Evolutionary conservation across 2,113 vertebrate species (phyloP).

Genomic region (Oryzias melastigma): DNA sequence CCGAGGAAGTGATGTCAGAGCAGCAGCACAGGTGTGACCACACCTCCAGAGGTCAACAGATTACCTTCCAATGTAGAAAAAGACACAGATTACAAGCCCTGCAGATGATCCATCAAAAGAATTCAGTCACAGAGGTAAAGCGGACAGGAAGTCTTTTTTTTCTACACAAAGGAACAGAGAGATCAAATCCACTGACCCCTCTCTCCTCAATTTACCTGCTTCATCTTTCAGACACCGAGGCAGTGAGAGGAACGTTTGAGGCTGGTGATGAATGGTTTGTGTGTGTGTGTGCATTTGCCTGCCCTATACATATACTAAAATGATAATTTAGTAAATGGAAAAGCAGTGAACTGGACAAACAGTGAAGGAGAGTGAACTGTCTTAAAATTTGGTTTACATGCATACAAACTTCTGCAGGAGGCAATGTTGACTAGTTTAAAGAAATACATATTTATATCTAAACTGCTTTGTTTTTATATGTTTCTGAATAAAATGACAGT

Average conservation of each 20-base stretch:
- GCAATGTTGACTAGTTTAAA: no score
- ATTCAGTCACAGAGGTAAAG: slow-evolving; percentile 31
- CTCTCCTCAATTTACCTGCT: slow-evolving; percentile 95
- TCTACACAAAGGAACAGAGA: slow-evolving; percentile 87
- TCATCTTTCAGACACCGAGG: slow-evolving; percentile 94
- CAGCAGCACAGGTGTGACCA: slow-evolving; percentile 15
- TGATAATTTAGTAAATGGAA: slow-evolving; percentile 46
- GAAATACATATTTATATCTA: no score
- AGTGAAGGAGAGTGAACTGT: slow-evolving; percentile 20
- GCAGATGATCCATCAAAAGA: slow-evolving; percentile 12
- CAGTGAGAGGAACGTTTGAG: slow-evolving; percentile 95
- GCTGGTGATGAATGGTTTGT: slow-evolving; percentile 96
- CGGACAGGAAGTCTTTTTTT: slow-evolving; percentile 84
- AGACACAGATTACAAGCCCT: slow-evolving; percentile 7
- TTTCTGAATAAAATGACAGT: no score
- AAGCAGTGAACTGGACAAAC: slow-evolving; percentile 80
- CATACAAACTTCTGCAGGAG: no score
- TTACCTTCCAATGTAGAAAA: slow-evolving; percentile 41
- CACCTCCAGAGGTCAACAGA: slow-evolving; percentile 16
- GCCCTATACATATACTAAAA: slow-evolving; percentile 29
- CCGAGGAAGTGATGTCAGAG: slow-evolving; percentile 7
- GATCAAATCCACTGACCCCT: slow-evolving; percentile 93
- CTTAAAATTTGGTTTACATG: not conserved
- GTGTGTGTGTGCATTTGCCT: slow-evolving; percentile 54
- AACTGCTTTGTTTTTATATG: no score